Evolutionary conservation across 2,113 vertebrate species (phyloP), one percentile per base, ranked within the genome.

Genomic region (Periophthalmus modestus): DNA sequence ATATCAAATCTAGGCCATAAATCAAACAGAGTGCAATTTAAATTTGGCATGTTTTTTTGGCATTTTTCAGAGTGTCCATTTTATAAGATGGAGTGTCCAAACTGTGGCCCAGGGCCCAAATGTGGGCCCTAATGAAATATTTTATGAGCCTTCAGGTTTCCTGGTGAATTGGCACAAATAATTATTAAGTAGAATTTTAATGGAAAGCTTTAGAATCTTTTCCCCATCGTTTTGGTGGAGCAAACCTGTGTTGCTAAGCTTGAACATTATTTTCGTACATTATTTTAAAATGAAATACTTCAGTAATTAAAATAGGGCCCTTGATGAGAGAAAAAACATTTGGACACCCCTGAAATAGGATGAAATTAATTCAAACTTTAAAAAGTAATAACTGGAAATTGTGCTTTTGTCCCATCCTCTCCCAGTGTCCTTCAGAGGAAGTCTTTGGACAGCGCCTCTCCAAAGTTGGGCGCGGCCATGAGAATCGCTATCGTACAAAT

Each of bases 401-500:
- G 89, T 89, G 85, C 88, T 89, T 88, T 69, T 69, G 71, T 28
- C 14, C 24, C 59, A 61, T 63, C 50, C 58, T 18, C 21, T 4
- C 54, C 23, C 10, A 33, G 16, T 46, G 23, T 70, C 11, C 73
- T 39, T 94, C 88, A 95, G 77, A 95, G 78, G 76, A 95, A 95
- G 76, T 95, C 94, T 82, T 95, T 95, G 15, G 94, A 94, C 46
- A 94, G 81, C 1, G 94, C 93, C 77, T 94, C 92, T 33, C 90
- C 94, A 77, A 95, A 94, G 81, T 94, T 94, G 66, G 94, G 94
- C 2, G 94, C 94, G 11, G 94, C 92, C 94, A 94, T 94, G 70
- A 95, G 93, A 73, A 95, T 95, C 43, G 94, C 92, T n/a, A 95
- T 94, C 69, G 94, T 95, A 43, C 93, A 95, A 81, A 95, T 92